phyloP scores from a whole-genome alignment of 2,797 vertebrate genomes.

The Gambusia yucatana region DNA sequence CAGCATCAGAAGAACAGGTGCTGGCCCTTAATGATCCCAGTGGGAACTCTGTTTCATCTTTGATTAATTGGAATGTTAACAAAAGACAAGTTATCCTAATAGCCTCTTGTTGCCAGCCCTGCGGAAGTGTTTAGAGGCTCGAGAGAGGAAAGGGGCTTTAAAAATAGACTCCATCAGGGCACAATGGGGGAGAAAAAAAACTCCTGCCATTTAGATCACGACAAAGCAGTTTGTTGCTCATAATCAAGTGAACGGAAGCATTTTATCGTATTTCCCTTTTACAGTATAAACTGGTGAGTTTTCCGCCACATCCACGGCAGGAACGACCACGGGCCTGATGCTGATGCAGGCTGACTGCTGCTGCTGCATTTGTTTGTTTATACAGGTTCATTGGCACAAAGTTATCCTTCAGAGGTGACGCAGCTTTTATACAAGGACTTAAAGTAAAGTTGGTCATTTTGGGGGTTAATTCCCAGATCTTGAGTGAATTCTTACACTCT shows the following conservation, averaged over 20 bases:
- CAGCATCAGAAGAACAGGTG: conserved; percentile 67
- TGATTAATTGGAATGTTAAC: conserved; percentile 77
- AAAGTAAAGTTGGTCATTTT: not conserved
- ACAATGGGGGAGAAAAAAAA: conserved; percentile 55
- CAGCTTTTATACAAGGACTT: not conserved
- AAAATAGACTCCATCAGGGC: conserved; percentile 76
- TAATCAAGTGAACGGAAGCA: conserved; percentile 76
- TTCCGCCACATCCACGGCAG: conserved; percentile 48
- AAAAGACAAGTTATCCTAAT: conserved; percentile 68
- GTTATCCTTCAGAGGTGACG: not conserved
- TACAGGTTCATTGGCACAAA: not conserved
- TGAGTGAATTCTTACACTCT: not conserved
- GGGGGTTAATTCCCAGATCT: not conserved
- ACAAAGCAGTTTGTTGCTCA: conserved; percentile 79
- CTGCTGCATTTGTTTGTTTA: conserved; percentile 5
- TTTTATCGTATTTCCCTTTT: conserved; percentile 76
- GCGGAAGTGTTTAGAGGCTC: conserved; percentile 71
- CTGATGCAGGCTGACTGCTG: not conserved
- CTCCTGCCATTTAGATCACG: conserved; percentile 69
- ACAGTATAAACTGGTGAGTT: conserved; percentile 51
- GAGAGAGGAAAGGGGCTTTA: conserved; percentile 61
- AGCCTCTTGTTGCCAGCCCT: conserved; percentile 66
- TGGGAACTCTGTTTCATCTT: conserved; percentile 65
- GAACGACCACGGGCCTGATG: not conserved
- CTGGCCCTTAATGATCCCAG: conserved; percentile 63